These are phyloP conservation scores for Mesopsocus fuscifrons DNA, from an alignment of 2,888 invertebrate genomes.

Conservation along the genomic window DNA sequence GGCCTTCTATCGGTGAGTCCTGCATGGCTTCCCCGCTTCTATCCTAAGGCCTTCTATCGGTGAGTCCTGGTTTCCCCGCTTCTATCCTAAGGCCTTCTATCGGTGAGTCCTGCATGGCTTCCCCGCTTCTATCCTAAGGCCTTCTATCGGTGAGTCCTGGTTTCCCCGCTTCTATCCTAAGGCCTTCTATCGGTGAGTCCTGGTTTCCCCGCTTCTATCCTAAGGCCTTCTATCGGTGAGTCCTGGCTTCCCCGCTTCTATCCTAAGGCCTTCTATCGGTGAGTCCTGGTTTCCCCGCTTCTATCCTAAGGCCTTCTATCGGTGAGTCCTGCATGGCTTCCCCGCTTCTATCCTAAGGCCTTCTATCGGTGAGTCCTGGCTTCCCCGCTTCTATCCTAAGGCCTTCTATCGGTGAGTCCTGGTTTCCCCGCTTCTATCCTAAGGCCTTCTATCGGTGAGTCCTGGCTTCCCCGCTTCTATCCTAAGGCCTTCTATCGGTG, in stretches of 20 bases:
- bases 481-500: no score
- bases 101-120: conserved; percentile 33
- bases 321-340: conserved; percentile 26
- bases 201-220: conserved; percentile 53
- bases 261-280: conserved; percentile 74
- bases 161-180: no score
- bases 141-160: conserved; percentile 62
- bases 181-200: no score
- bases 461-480: no score
- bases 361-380: conserved; percentile 26
- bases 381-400: conserved; percentile 65
- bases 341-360: no score
- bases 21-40: neutral
- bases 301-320: conserved; percentile 73
- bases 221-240: conserved; percentile 69
- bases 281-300: conserved; percentile 43
- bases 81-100: conserved; percentile 74
- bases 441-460: conserved; percentile 63
- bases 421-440: conserved; percentile 57
- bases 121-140: conserved; percentile 64
- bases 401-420: conserved; percentile 56
- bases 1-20: conserved; percentile 62
- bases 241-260: conserved; percentile 48
- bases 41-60: no score
- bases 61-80: conserved; percentile 42